phyloP scores from a whole-genome alignment of 2,113 vertebrate genomes.

The Gavialis gangeticus region DNA sequence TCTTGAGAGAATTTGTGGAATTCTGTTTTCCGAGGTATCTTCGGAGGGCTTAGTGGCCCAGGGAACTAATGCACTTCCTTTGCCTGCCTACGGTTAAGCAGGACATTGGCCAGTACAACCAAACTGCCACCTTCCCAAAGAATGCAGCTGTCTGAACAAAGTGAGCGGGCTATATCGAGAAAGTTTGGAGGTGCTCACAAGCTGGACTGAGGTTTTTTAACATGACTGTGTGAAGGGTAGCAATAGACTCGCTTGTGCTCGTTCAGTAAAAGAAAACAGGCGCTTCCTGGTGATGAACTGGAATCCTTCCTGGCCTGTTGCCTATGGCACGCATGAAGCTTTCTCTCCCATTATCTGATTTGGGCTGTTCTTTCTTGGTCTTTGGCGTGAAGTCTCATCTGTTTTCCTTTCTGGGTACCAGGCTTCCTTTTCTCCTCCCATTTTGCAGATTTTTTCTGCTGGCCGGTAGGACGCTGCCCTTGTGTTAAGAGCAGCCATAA shows the following conservation, averaged over 20 bases:
- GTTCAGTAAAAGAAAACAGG: background rate
- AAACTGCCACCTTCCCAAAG: background rate
- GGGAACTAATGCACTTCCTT: background rate
- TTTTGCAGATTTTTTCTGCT: background rate
- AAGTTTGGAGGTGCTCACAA: background rate
- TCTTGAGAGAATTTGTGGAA: background rate
- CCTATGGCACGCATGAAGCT: background rate
- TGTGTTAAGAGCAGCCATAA: too few species aligned
- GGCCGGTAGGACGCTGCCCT: background rate
- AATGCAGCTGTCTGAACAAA: background rate
- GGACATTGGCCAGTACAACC: background rate
- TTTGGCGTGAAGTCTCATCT: background rate
- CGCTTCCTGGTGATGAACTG: background rate
- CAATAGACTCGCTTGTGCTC: background rate
- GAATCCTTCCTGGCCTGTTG: background rate
- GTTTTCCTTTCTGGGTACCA: background rate
- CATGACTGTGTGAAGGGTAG: background rate
- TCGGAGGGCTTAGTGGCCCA: background rate
- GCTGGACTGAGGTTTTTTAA: background rate
- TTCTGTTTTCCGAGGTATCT: constrained; percentile 17
- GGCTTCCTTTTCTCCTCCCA: background rate
- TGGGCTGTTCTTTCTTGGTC: background rate
- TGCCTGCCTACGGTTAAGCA: background rate
- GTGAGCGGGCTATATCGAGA: background rate
- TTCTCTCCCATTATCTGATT: background rate